These are phyloP conservation scores for Macrosoma leucophasiata DNA, from an alignment of 2,888 invertebrate species.

Conservation along the genomic window DNA sequence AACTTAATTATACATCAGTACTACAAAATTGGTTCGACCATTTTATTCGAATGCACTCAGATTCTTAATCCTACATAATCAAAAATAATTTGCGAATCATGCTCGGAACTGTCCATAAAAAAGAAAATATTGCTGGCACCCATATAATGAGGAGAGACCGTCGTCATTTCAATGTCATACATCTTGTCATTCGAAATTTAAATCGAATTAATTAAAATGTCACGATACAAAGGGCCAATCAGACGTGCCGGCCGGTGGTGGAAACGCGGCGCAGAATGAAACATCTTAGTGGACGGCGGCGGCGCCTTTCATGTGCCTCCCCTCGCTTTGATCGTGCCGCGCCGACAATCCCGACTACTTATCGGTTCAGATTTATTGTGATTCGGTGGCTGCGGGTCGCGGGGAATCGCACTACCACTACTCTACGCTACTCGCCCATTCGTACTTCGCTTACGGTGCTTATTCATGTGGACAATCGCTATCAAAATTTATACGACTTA, in stretches of 20 bases:
- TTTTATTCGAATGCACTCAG: too few relatives aligned
- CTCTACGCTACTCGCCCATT: constrained; percentile 37
- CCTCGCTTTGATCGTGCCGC: constrained; percentile 68
- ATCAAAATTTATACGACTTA: constrained; percentile 37
- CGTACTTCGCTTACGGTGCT: constrained; percentile 36
- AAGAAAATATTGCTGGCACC: too few relatives aligned
- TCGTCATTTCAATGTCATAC: constrained; percentile 46
- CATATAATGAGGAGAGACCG: too few relatives aligned
- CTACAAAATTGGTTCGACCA: too few relatives aligned
- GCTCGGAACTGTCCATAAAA: too few relatives aligned
- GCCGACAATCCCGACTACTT: constrained; percentile 73
- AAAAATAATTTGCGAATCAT: too few relatives aligned
- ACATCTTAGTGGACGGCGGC: constrained; percentile 47
- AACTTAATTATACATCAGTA: too few relatives aligned
- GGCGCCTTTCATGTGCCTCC: constrained; percentile 67
- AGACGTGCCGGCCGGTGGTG: constrained; percentile 52
- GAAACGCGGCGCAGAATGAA: constrained; percentile 56
- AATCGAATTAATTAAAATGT: constrained; percentile 65
- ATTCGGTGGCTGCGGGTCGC: constrained; percentile 59
- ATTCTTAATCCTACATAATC: too few relatives aligned
- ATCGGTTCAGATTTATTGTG: constrained; percentile 75
- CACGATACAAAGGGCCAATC: constrained; percentile 49
- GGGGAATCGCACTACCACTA: constrained; percentile 46
- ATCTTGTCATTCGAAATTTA: constrained; percentile 49
- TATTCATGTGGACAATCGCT: constrained; percentile 41